These are phyloP conservation scores for Vipera ursinii DNA, from an alignment of 2,797 vertebrate genomes.

Conservation along the genomic window DNA sequence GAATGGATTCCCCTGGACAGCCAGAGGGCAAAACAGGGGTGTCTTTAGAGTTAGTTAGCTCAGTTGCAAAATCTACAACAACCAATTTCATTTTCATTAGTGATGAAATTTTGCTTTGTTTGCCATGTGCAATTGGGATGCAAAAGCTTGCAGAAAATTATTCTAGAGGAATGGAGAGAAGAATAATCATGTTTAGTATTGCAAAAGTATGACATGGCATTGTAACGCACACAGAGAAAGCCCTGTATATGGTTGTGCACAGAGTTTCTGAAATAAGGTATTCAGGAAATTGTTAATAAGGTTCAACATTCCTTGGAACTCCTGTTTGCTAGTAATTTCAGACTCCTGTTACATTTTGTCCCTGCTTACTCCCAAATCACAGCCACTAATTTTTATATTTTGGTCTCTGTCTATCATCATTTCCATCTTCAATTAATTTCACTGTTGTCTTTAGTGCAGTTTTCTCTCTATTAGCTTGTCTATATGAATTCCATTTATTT, in stretches of 20 bases:
- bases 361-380: neutral
- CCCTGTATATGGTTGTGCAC: neutral
- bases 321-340: neutral
- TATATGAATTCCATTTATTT: neutral
- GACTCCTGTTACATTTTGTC: neutral
- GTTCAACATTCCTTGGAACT: neutral
- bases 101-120: neutral
- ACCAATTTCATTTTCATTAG: neutral
- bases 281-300: neutral
- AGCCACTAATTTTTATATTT: neutral
- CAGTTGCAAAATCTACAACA: neutral
- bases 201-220: neutral
- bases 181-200: neutral
- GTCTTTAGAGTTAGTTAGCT: neutral
- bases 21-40: neutral
- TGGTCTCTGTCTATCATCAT: neutral
- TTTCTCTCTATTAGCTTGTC: neutral
- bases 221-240: neutral
- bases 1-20: neutral
- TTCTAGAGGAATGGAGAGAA: neutral
- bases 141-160: neutral
- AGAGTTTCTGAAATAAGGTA: neutral
- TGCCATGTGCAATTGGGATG: neutral
- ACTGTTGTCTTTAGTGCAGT: neutral
- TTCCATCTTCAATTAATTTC: neutral